phyloP scores from a whole-genome alignment of 2,888 invertebrate species.

The Drosophila subquinaria region DNA sequence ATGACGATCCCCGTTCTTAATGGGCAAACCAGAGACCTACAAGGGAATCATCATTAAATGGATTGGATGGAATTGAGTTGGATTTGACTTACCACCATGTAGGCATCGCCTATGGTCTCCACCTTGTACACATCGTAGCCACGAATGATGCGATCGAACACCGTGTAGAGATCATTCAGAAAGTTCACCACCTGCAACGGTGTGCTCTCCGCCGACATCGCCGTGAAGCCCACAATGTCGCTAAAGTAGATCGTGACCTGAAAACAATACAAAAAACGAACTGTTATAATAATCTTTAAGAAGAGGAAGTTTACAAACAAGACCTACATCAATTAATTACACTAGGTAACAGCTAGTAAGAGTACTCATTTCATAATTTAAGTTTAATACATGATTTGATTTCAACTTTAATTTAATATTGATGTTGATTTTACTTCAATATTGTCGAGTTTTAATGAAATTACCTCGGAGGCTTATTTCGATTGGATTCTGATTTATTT shows the following conservation, averaged over 20 bases:
- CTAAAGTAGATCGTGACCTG: constrained; percentile 96
- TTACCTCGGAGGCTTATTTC: no score
- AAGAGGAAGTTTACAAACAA: no score
- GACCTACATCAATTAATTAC: no score
- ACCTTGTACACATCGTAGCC: constrained; percentile 99
- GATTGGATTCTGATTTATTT: no score
- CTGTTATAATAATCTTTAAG: no score
- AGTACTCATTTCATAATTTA: no score
- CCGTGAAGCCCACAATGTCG: constrained; percentile 98
- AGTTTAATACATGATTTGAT: no score
- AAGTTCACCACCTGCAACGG: constrained; percentile 98
- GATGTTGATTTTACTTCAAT: no score
- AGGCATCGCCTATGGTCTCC: constrained; percentile 93
- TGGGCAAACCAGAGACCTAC: constrained; percentile 94
- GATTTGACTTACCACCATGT: constrained; percentile 87
- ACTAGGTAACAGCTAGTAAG: no score
- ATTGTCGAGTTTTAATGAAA: no score
- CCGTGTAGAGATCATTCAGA: constrained; percentile 98
- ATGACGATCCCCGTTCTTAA: constrained; percentile 93
- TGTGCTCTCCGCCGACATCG: constrained; percentile 97
- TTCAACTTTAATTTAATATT: no score
- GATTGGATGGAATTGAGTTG: constrained; percentile 6
- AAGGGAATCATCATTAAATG: neutral
- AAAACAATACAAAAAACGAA: neutral
- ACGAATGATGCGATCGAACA: constrained; percentile 98